These are phyloP conservation scores for Nipponia nippon DNA, from an alignment of 2,113 vertebrate species.

Conservation along the genomic window DNA sequence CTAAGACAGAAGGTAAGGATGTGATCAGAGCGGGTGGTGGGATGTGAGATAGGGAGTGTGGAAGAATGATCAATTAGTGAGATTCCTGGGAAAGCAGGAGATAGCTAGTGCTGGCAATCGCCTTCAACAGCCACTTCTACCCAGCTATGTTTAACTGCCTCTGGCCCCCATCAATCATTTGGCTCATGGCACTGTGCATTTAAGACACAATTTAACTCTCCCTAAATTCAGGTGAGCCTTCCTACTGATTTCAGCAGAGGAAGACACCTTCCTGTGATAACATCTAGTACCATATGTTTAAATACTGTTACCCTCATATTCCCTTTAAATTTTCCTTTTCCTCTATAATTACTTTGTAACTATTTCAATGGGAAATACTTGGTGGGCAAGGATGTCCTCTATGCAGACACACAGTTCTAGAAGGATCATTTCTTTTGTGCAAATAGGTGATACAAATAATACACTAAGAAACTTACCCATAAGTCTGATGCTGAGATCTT, in stretches of 20 bases:
- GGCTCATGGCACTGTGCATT: accelerated
- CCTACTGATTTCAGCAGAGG: not conserved
- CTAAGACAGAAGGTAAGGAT: not conserved
- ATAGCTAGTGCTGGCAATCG: accelerated
- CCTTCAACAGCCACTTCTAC: not conserved
- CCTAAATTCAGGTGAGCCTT: not conserved
- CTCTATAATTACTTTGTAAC: not conserved
- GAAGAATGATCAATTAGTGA: accelerated
- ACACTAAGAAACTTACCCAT: not conserved
- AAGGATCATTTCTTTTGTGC: not conserved
- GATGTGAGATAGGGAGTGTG: accelerated
- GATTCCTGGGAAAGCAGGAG: not conserved
- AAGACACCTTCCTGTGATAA: accelerated
- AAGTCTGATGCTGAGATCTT: not conserved
- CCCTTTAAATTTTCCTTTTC: not conserved
- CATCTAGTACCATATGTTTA: not conserved
- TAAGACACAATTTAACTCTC: not conserved
- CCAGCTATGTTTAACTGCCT: not conserved
- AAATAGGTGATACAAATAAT: not conserved
- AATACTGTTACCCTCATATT: not conserved
- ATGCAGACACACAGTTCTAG: not conserved
- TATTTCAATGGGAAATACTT: not conserved
- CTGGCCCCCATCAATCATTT: accelerated
- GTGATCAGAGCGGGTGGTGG: not conserved
- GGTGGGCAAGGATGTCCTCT: not conserved